Conservation (phyloP, 1,140 invertebrate genomes). For the Pseudomyrmex dendroicus region DNA sequence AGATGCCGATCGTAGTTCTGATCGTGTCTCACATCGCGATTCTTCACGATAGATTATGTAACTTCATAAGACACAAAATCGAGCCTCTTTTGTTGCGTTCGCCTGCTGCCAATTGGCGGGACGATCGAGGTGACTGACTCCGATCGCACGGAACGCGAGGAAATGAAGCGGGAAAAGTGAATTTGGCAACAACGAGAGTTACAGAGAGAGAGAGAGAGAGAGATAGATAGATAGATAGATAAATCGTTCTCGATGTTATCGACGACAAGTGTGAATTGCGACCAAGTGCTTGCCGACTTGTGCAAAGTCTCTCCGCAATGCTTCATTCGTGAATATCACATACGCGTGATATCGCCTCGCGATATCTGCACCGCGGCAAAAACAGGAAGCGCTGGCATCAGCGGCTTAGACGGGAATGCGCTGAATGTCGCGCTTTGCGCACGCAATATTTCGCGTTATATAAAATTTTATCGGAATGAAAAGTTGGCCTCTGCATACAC, state of each 20-base stretch:
- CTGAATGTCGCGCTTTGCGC: slow-evolving; percentile 9
- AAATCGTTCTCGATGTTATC: slow-evolving; percentile 16
- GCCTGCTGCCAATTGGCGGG: slow-evolving; percentile 37
- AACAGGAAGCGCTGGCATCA: slow-evolving; percentile 25
- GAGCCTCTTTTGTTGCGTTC: background rate
- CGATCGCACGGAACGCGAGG: slow-evolving; percentile 36
- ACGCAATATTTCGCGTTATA: slow-evolving; percentile 1
- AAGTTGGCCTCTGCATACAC: too few species aligned
- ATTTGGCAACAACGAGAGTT: background rate
- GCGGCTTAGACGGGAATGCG: background rate
- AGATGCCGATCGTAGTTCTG: too few species aligned
- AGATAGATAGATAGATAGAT: background rate
- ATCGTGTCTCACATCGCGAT: background rate
- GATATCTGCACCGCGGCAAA: background rate
- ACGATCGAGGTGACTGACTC: slow-evolving; percentile 48
- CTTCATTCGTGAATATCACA: background rate
- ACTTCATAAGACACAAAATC: slow-evolving; percentile 13
- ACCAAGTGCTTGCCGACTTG: background rate
- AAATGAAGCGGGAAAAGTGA: slow-evolving; percentile 36
- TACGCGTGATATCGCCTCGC: background rate
- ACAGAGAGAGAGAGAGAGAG: too few species aligned
- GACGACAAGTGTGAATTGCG: background rate
- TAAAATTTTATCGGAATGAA: slow-evolving; percentile 10
- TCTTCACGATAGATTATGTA: slow-evolving; percentile 8
- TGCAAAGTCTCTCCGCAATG: background rate